Conservation (phyloP, 2,888 invertebrate species). For the Orthosia gracilis region DNA sequence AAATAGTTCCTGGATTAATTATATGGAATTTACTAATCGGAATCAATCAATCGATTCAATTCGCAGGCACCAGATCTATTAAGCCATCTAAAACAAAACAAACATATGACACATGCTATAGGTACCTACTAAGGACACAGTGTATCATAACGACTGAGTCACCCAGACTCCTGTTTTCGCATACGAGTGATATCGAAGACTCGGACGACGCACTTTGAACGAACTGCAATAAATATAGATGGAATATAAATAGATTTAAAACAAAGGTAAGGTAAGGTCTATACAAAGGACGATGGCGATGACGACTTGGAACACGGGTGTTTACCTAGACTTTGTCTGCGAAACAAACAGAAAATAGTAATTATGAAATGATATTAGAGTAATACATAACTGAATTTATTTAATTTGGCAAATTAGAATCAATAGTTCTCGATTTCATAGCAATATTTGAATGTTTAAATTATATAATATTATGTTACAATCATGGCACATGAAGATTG, state of each 20-base stretch:
- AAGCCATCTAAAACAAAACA: slow-evolving; percentile 17
- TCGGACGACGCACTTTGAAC: slow-evolving; percentile 27
- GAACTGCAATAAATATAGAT: slow-evolving; percentile 12
- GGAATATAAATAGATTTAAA: slow-evolving; percentile 12
- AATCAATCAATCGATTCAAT: slow-evolving; percentile 37
- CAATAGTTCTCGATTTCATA: no score
- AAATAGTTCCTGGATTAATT: not conserved
- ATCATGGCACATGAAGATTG: no score
- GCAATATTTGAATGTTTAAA: no score
- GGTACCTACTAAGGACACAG: slow-evolving; percentile 1
- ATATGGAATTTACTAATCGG: slow-evolving; percentile 1
- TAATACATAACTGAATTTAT: no score
- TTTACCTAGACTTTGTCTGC: not conserved
- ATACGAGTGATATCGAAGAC: slow-evolving; percentile 17
- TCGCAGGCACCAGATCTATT: not conserved
- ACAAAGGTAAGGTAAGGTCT: not conserved
- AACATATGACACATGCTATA: slow-evolving; percentile 12
- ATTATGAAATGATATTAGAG: no score
- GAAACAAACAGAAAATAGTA: no score
- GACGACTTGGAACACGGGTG: not conserved
- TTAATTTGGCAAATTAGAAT: no score
- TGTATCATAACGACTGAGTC: slow-evolving; percentile 38
- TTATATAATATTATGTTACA: no score
- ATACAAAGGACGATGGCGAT: slow-evolving; percentile 1
- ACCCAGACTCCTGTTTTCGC: slow-evolving; percentile 28